Conservation (phyloP, 2,797 vertebrate genomes). For the Cyclura pinguis region DNA sequence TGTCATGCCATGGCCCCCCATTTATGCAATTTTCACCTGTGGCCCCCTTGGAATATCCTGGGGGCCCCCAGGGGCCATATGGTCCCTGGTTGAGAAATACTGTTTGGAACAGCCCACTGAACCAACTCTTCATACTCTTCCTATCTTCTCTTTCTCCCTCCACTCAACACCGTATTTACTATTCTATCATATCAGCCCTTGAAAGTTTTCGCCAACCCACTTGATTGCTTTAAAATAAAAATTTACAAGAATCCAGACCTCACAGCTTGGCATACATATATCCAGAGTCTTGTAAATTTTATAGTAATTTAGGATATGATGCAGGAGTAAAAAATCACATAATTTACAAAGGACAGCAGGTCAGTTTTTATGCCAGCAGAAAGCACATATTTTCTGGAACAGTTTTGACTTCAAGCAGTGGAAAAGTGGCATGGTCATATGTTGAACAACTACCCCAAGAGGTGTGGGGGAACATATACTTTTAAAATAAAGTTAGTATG, state of each 20-base stretch:
- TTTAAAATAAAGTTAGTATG: too few relatives aligned
- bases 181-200: constrained; percentile 26
- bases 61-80: too few relatives aligned
- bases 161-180: not conserved
- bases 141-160: not conserved
- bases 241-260: constrained; percentile 29
- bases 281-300: constrained; percentile 50
- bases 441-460: not conserved
- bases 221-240: constrained; percentile 46
- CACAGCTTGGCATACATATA: not conserved
- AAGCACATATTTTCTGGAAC: not conserved
- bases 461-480: too few relatives aligned
- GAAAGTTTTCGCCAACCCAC: not conserved
- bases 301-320: constrained; percentile 52
- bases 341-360: constrained; percentile 21
- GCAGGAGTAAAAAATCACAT: constrained; percentile 38
- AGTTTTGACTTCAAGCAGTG: not conserved
- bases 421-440: not conserved
- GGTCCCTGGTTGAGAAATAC: too few relatives aligned
- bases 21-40: too few relatives aligned
- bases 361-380: not conserved
- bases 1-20: too few relatives aligned
- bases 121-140: not conserved
- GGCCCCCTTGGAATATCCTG: too few relatives aligned
- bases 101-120: not conserved